Evolutionary conservation across 2,888 invertebrate genomes (phyloP), one percentile per base, ranked within the genome.

Genomic region (Desoria tigrina): DNA sequence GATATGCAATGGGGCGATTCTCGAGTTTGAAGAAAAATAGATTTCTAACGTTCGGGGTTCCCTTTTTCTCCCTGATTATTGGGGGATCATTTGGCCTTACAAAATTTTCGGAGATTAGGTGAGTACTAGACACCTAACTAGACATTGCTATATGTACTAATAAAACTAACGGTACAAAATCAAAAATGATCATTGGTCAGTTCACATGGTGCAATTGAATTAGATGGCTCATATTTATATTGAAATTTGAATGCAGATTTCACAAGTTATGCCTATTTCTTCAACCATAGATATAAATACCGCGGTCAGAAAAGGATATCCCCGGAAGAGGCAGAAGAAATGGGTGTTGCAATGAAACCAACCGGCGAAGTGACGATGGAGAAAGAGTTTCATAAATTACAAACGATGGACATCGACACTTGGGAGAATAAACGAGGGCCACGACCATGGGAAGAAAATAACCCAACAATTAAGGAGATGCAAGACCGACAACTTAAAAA

Each of bases 351-450:
- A 67, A 85, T 87, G 84, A 88, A 88, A 76, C 84, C 84, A 77
- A 81, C 84, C 0, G 84, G 84, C 53, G 86, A 88, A 78, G 87
- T 89, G 0, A 88, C 90, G 0, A 78, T 92, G 72, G 92, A 92
- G 80, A 81, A 82, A 42, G 86, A 88, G 74, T 92, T 85, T 82
- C 88, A 90, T 74, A 88, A 88, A 80, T 83, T 90, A 2, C 84
- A 89, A 57, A 69, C 82, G 78, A 21, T 89, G 42, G 89, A 94
- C 79, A 86, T 90, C 74, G 88, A 92, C 72, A 85, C 88, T 75
- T 94, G 94, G 94, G 86, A 90, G 78, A 92, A 93, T 78, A 86
- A 87, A 72, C 83, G 94, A 76, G 92, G 92, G 0, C 90, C 92
- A 4, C 83, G 94, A 61, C 92, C 93, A 0, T 93, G 92, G 92